Base-by-base conservation (phyloP, 2,888 invertebrate species). In the Limnephilus rhombicus region DNA sequence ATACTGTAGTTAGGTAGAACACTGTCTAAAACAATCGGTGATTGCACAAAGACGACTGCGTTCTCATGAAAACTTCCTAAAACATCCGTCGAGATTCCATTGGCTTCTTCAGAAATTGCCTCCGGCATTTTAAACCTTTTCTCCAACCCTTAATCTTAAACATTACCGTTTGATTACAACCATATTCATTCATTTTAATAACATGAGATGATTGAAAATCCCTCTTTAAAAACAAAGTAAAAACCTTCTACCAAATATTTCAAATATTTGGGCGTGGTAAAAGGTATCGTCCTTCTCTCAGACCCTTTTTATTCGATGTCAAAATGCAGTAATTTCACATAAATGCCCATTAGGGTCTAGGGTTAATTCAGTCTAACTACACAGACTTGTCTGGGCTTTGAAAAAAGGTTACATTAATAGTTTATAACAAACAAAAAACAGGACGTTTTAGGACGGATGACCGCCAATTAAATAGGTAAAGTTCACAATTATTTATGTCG, bases 71-170 rank as follows among this genome's bases (percentile, higher is more conserved):
- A 68, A 68, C 24, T 15, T 37, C 34, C 37, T 9, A 15, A 83
- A 83, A 31, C 24, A 83, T 18, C 7, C 5, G 1, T 83, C 18
- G 37, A 24, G 83, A 83, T 83, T 37, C 83, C 83, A 34, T 13
- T 37, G n/a, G 83, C 83, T 37, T 83, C 83, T 83, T 83, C 83
- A 83, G 83, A 31, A 83, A 31, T 82, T 9, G 15, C 82, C 82
- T 18, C 82, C 4, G 82, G 82, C 82, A 15, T 5, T 82, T 34
- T 82, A 11, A 68, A 68, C 68, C 68, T 68, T 68, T 24, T 9
- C 9, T 24, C 68, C n/a, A 68, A 68, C 68, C 68, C 68, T 68
- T n/a, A 24, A 68, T 68, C 24, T 68, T 24, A 68, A n/a, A 68
- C 18, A 68, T 24, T 68, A n/a, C 68, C 68, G 68, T 68, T 53